phyloP scores from a whole-genome alignment of 2,797 vertebrate species.

The Arnoldichthys spilopterus region DNA sequence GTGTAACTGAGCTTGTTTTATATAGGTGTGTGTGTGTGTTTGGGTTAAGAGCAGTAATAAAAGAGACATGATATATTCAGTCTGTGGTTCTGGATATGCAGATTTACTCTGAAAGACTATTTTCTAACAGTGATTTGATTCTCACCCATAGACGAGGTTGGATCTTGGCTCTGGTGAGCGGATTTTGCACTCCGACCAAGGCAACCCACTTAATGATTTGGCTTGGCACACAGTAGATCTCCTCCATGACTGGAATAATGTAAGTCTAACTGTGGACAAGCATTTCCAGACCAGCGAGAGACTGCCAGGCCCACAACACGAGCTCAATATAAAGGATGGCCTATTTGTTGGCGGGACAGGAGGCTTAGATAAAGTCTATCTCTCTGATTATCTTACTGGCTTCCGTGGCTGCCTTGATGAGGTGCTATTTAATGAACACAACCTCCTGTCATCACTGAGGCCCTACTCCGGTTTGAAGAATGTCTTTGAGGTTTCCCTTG shows the following conservation, averaged over 20 bases:
- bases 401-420: constrained; percentile 89
- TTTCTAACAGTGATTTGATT: constrained; percentile 43
- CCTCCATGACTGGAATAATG: constrained; percentile 66
- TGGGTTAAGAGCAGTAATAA: constrained; percentile 6
- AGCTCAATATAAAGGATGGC: constrained; percentile 79
- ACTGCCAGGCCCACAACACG: constrained; percentile 67
- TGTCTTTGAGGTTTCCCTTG: constrained; percentile 87
- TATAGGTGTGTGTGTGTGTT: constrained; percentile 47
- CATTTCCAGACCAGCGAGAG: constrained; percentile 72
- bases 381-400: constrained; percentile 65
- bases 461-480: constrained; percentile 84
- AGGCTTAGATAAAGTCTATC: constrained; percentile 78
- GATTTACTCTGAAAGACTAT: not conserved
- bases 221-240: constrained; percentile 87
- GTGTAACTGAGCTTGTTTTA: constrained; percentile 48
- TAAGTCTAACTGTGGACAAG: constrained; percentile 84
- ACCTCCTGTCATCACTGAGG: constrained; percentile 85
- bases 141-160: constrained; percentile 80
- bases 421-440: constrained; percentile 83
- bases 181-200: constrained; percentile 78
- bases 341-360: constrained; percentile 84
- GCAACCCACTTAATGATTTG: constrained; percentile 83
- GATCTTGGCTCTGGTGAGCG: constrained; percentile 81
- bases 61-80: not conserved
- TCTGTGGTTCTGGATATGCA: not conserved